Evolutionary conservation across 2,888 invertebrate genomes (phyloP).

Genomic region (Eupelmus urozonus): DNA sequence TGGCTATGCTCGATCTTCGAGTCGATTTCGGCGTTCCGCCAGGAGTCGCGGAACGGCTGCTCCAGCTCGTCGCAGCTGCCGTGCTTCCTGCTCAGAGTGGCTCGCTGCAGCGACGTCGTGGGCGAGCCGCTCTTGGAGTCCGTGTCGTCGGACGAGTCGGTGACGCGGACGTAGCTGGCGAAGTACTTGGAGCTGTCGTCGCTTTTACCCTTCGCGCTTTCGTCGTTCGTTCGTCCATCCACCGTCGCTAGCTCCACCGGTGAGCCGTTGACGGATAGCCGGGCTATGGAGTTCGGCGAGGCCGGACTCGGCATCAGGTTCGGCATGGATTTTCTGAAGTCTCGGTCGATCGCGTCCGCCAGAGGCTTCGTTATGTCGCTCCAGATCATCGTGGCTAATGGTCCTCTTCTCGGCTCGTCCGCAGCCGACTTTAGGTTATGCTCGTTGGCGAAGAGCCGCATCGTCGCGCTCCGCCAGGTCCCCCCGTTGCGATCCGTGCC

Average conservation of each 20-base stretch:
- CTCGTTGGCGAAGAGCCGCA: slow-evolving; percentile 35
- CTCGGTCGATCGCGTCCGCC: neutral
- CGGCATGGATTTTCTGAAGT: slow-evolving; percentile 61
- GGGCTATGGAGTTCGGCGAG: slow-evolving; percentile 39
- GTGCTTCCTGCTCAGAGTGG: slow-evolving; percentile 64
- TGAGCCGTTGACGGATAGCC: slow-evolving; percentile 61
- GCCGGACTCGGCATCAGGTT: slow-evolving; percentile 54
- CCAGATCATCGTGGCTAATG: slow-evolving; percentile 48
- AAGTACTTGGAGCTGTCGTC: slow-evolving; percentile 57
- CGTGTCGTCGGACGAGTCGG: slow-evolving; percentile 58
- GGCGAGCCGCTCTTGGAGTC: slow-evolving; percentile 52
- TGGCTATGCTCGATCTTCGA: slow-evolving; percentile 30
- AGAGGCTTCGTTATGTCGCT: slow-evolving; percentile 25
- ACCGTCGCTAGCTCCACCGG: slow-evolving; percentile 34
- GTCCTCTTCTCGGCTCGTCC: slow-evolving; percentile 55
- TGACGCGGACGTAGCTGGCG: slow-evolving; percentile 60
- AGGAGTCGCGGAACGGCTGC: slow-evolving; percentile 51
- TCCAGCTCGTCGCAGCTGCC: slow-evolving; percentile 64
- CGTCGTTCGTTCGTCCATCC: neutral
- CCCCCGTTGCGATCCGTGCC: slow-evolving; percentile 50
- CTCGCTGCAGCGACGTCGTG: neutral
- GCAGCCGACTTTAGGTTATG: slow-evolving; percentile 22
- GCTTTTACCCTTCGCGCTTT: neutral
- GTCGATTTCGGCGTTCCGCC: slow-evolving; percentile 18
- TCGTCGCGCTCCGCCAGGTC: slow-evolving; percentile 33